A percentile compares a stretch with the other conserved stretches of the same genome.
phyloP scores from a whole-genome alignment of 2,797 vertebrate genomes.

The Arrhamphus sclerolepis region DNA sequence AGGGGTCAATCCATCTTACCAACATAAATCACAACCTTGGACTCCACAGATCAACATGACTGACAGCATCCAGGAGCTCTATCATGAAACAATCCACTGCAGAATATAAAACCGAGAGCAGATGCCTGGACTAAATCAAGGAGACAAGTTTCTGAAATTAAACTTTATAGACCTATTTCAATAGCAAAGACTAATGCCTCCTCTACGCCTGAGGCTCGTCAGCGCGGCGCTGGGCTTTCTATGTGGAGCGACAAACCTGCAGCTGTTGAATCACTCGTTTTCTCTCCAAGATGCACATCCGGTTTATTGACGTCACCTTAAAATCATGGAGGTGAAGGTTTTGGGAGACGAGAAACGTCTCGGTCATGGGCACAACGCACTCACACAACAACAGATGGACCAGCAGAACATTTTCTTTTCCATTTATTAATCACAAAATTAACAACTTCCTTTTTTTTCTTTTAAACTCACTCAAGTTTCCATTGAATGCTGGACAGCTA shows the following conservation, averaged over 20 bases:
- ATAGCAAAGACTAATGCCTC: background rate
- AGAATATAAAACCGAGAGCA: background rate
- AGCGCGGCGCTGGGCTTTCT: background rate
- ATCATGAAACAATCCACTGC: background rate
- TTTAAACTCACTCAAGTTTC: too few relatives aligned
- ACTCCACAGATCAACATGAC: background rate
- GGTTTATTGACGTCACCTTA: conserved; percentile 1
- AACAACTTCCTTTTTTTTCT: too few relatives aligned
- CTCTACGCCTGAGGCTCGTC: background rate
- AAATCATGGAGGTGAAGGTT: background rate
- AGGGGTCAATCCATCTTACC: conserved; percentile 3
- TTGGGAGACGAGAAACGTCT: background rate
- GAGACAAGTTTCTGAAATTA: too few relatives aligned
- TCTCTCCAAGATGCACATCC: background rate
- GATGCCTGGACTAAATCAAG: too few relatives aligned
- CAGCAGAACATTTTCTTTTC: too few relatives aligned
- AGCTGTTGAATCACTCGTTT: background rate
- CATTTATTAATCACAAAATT: background rate
- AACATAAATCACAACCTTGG: background rate
- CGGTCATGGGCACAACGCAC: too few relatives aligned
- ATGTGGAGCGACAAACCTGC: background rate
- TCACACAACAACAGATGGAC: too few relatives aligned
- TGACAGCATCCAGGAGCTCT: background rate
- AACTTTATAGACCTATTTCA: background rate
- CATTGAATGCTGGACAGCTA: too few relatives aligned